phyloP scores from a whole-genome alignment of 2,797 vertebrate genomes.

The Sebastiscus albofasciatus region DNA sequence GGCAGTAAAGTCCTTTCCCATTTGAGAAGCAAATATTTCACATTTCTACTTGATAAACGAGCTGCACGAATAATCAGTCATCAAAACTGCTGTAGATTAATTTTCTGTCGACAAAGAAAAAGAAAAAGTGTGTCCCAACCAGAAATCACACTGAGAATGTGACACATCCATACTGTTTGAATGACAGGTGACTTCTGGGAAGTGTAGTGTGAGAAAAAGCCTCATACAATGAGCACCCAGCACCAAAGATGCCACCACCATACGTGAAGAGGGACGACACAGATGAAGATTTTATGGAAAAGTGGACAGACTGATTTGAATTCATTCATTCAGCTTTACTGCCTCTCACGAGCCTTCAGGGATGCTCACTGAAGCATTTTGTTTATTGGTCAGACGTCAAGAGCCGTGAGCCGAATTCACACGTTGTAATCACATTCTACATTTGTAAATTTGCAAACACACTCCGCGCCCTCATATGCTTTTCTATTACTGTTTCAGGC shows the following conservation, averaged over 20 bases:
- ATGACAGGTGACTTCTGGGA: background rate
- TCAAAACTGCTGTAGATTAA: background rate
- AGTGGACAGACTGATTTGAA: slow-evolving; percentile 1
- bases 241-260: background rate
- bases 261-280: background rate
- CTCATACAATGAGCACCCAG: background rate
- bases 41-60: background rate
- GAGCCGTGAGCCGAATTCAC: slow-evolving; percentile 26
- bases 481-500: slow-evolving; percentile 28
- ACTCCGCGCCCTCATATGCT: background rate
- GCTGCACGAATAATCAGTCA: background rate
- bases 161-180: background rate
- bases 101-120: background rate
- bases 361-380: slow-evolving; percentile 27
- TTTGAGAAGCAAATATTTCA: background rate
- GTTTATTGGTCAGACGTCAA: slow-evolving; percentile 31
- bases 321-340: slow-evolving; percentile 37
- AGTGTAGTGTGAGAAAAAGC: background rate
- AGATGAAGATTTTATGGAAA: background rate
- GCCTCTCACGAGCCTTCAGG: slow-evolving; percentile 6
- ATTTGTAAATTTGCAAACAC: slow-evolving; percentile 32
- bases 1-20: background rate
- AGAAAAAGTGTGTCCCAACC: background rate
- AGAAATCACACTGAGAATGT: background rate
- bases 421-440: slow-evolving; percentile 26